Evolutionary conservation across 2,113 vertebrate genomes (phyloP).

Genomic region (Leptobrachium leishanense): DNA sequence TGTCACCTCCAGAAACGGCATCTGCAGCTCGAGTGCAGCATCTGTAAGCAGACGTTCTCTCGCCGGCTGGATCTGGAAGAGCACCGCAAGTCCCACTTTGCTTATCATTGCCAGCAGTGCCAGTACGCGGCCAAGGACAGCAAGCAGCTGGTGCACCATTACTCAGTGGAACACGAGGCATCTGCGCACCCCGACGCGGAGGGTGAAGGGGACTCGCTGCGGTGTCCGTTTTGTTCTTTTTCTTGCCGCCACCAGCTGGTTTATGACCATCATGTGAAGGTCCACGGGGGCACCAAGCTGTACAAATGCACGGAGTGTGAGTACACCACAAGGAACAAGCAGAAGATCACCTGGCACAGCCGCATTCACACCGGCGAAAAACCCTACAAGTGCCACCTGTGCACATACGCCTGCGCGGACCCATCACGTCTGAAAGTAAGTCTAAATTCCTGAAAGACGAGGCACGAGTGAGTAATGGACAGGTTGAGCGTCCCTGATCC

Average conservation of each 20-base stretch:
- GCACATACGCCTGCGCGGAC: conserved; percentile 85
- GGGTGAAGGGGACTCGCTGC: conserved; percentile 66
- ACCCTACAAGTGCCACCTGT: conserved; percentile 89
- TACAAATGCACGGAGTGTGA: conserved; percentile 91
- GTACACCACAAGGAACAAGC: conserved; percentile 89
- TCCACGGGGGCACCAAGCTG: conserved; percentile 82
- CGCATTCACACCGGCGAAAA: conserved; percentile 95
- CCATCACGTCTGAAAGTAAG: conserved; percentile 91
- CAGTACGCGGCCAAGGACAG: conserved; percentile 79
- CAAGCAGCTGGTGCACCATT: conserved; percentile 80
- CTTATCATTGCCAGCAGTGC: conserved; percentile 82
- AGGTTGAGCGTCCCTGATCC: no score
- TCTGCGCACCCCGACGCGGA: background rate
- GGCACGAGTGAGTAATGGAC: no score
- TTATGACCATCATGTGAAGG: conserved; percentile 89
- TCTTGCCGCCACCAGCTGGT: conserved; percentile 83
- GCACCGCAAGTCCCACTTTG: conserved; percentile 74
- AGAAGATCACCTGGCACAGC: conserved; percentile 97
- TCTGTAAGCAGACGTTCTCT: conserved; percentile 73
- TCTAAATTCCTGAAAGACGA: no score
- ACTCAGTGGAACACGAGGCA: conserved; percentile 77
- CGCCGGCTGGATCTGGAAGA: conserved; percentile 70
- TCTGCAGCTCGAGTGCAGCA: conserved; percentile 67
- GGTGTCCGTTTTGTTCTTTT: conserved; percentile 82
- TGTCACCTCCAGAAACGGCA: conserved; percentile 79